Evolutionary conservation across 2,888 invertebrate genomes (phyloP), one percentile per base, ranked within the genome.

Genomic region (Platycheirus albimanus): DNA sequence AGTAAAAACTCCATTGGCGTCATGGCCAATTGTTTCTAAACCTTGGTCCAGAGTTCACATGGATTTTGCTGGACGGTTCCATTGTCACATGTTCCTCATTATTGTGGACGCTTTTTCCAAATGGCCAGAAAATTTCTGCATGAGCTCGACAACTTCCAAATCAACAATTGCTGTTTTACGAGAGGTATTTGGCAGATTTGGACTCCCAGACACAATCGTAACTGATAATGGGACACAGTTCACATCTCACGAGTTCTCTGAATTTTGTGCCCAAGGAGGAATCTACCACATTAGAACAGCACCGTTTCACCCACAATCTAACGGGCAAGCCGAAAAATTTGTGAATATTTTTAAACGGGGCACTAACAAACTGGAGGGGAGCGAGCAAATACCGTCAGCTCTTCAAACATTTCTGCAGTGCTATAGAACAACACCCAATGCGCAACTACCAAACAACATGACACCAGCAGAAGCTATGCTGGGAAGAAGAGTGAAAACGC

Each of bases 11-110:
- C 45, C 28, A 61, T 41, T 85, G 24, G 45, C 51, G n/a, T 78
- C 86, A 20, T 86, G 85, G 72, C 70, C 58, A n/a, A 85, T 86
- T 20, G 63, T 88, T 28, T 72, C 66, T 2, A 74, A 85, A 58
- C 87, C 88, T 1, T 89, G 89, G 88, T 85, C 88, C 47, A 81
- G 90, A 20, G 77, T 91, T 4, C 90, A 91, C 85, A 85, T 89
- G 10, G 91, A 91, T 85, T 91, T 88, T 86, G 89, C 90, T 3
- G 90, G 90, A 8, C 89, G 89, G 0, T 58, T 52, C n/a, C 28
- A 64, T 4, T 11, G 10, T 17, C 13, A 8, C 17, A 54, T 63
- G 47, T 78, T 54, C 13, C 19, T 77, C 8, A 52, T 80, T 6
- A 69, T 80, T 11, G 74, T 77, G 0, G 75, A n/a, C n/a, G n/a